Percentiles rank a stretch among this genome's conserved stretches.
Conservation (phyloP, 1,140 invertebrate species). For the Lysiphlebus fabarum region DNA sequence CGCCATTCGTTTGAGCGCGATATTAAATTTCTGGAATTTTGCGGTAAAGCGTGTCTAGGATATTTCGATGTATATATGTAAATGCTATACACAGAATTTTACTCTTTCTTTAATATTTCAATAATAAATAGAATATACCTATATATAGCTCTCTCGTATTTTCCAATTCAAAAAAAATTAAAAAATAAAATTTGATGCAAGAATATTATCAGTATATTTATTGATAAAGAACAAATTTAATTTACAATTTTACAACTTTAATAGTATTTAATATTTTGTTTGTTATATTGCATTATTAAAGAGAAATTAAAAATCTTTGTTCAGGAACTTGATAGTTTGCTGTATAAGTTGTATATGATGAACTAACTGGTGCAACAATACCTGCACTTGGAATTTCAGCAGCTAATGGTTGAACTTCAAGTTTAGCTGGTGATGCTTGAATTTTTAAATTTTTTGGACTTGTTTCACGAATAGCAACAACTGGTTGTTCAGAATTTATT, state of each 20-base stretch:
- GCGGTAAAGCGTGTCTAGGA: slow-evolving; percentile 43
- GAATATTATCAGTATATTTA: too few species aligned
- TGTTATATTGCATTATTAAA: slow-evolving; percentile 25
- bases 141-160: too few species aligned
- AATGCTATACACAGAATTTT: too few species aligned
- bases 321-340: slow-evolving; percentile 43
- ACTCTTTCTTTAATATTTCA: too few species aligned
- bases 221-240: too few species aligned
- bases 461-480: slow-evolving; percentile 9
- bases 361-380: slow-evolving; percentile 22
- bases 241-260: neutral
- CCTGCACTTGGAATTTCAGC: slow-evolving; percentile 10
- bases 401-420: slow-evolving; percentile 28
- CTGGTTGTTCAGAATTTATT: slow-evolving; percentile 18
- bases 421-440: slow-evolving; percentile 17
- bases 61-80: neutral
- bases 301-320: slow-evolving; percentile 41
- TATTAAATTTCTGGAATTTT: slow-evolving; percentile 59
- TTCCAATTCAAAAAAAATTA: too few species aligned
- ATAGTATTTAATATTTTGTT: neutral
- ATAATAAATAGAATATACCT: too few species aligned
- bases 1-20: slow-evolving; percentile 38
- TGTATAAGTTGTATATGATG: slow-evolving; percentile 38
- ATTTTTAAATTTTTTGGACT: slow-evolving; percentile 4
- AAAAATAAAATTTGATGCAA: too few species aligned